These are phyloP conservation scores for Parochlus steinenii DNA, from an alignment of 2,888 invertebrate species.

Conservation along the genomic window DNA sequence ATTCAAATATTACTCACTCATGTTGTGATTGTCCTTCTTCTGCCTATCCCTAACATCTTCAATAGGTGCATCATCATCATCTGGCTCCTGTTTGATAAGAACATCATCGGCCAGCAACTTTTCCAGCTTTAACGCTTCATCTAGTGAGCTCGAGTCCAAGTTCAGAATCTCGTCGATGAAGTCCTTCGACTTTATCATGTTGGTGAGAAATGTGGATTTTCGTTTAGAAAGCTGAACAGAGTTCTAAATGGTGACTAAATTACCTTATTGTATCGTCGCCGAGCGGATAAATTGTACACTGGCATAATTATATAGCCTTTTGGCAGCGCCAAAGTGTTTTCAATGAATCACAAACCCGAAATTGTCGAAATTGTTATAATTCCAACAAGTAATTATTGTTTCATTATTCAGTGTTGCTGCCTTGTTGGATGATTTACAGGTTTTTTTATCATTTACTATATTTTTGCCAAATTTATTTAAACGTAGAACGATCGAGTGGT, in stretches of 20 bases:
- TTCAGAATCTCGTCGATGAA: slow-evolving; percentile 69
- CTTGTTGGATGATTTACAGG: too few species aligned
- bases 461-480: too few species aligned
- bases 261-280: slow-evolving; percentile 12
- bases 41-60: slow-evolving; percentile 57
- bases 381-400: too few species aligned
- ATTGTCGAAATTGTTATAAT: too few species aligned
- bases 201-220: not conserved
- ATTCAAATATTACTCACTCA: slow-evolving; percentile 79
- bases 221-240: slow-evolving; percentile 1
- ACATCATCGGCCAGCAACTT: slow-evolving; percentile 44
- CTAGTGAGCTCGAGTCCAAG: slow-evolving; percentile 40
- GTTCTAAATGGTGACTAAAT: slow-evolving; percentile 6
- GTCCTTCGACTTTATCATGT: slow-evolving; percentile 55
- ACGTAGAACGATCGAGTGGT: too few species aligned
- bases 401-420: too few species aligned
- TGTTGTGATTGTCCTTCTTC: slow-evolving; percentile 85
- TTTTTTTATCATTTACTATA: too few species aligned
- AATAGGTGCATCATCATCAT: slow-evolving; percentile 46
- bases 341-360: too few species aligned
- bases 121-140: slow-evolving; percentile 40
- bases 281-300: slow-evolving; percentile 11
- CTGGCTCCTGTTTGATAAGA: slow-evolving; percentile 48
- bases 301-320: slow-evolving; percentile 11
- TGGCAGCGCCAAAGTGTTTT: too few species aligned